Base-by-base conservation (phyloP, 92 coral and sea anemone species). In the Bergia puertoricense region DNA sequence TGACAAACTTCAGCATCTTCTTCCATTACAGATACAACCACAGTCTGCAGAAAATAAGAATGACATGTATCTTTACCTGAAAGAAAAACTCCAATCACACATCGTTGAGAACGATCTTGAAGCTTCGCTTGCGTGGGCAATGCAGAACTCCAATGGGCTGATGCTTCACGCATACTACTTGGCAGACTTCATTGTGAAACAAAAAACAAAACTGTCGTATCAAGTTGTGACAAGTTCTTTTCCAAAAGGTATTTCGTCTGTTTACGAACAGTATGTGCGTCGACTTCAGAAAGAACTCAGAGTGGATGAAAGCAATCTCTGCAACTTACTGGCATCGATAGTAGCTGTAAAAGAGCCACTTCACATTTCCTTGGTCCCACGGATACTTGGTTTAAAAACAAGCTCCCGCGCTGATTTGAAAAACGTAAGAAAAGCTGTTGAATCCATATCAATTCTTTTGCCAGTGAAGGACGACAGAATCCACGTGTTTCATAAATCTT, bases 101-200 rank as follows among this genome's bases (percentile, higher is more conserved):
- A 48, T 91, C 13, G 81, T 90, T 67, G 42, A 46, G 22, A 44
- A 80, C 22, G 86, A 50, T 72, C 56, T 90, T 43, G 79, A 79
- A 16, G 69, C 37, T 13, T 68, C 59, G 41, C 85, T 92, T 30
- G 18, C 18, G 62, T 86, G 78, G 65, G 36, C 80, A 16, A 91
- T 82, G 18, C 15, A 81, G 72, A 86, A 90, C 62, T 92, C 93
- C 1, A 79, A 88, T 38, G 96, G 96, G 40, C 94, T 90, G 41
- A 90, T 94, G 91, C 88, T 94, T 65, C 91, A 92, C 30, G 95
- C 96, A 22, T 87, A 80, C 54, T 90, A 76, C 56, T 68, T 90
- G 10, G 68, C 79, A 20, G 76, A 59, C 15, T 50, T 81, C 48
- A 38, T 37, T 86, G 71, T n/a, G 23, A 30, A 51, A 15, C 37